Conservation (phyloP, 2,797 vertebrate species). For the Hyperoplus immaculatus region DNA sequence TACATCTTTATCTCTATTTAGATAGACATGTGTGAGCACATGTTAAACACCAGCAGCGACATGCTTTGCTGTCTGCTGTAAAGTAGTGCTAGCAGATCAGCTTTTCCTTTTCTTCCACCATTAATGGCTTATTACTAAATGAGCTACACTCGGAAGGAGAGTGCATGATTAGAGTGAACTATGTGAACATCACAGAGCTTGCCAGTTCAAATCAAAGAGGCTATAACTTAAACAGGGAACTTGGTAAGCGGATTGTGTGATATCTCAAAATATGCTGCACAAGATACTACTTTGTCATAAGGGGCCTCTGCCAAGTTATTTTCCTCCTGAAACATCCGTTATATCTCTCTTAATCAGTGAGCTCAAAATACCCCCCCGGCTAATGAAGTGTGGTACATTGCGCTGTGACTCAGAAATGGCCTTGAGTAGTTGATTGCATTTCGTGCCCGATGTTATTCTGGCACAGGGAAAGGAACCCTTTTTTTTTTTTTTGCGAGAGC, state of each 20-base stretch:
- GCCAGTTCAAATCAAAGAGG: constrained; percentile 54
- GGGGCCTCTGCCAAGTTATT: constrained; percentile 56
- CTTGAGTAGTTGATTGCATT: constrained; percentile 66
- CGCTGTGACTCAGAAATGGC: constrained; percentile 67
- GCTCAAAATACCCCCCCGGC: constrained; percentile 69
- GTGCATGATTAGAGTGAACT: constrained; percentile 46
- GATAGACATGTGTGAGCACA: neutral
- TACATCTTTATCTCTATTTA: neutral
- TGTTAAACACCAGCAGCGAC: neutral
- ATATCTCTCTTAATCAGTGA: constrained; percentile 70
- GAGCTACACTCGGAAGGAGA: constrained; percentile 23
- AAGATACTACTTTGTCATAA: constrained; percentile 50
- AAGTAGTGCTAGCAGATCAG: constrained; percentile 13
- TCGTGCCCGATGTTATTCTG: constrained; percentile 58
- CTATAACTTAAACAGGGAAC: constrained; percentile 56
- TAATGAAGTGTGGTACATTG: constrained; percentile 72
- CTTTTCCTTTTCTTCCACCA: constrained; percentile 34
- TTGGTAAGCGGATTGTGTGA: constrained; percentile 39
- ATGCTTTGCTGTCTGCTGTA: constrained; percentile 7
- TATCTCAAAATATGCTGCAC: constrained; percentile 57
- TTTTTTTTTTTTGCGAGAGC: constrained; percentile 8
- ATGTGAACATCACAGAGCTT: constrained; percentile 37
- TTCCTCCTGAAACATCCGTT: constrained; percentile 56
- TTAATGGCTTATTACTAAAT: constrained; percentile 52
- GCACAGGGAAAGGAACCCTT: constrained; percentile 3